Conservation (phyloP, 2,888 invertebrate species). For the Encarsia formosa region DNA sequence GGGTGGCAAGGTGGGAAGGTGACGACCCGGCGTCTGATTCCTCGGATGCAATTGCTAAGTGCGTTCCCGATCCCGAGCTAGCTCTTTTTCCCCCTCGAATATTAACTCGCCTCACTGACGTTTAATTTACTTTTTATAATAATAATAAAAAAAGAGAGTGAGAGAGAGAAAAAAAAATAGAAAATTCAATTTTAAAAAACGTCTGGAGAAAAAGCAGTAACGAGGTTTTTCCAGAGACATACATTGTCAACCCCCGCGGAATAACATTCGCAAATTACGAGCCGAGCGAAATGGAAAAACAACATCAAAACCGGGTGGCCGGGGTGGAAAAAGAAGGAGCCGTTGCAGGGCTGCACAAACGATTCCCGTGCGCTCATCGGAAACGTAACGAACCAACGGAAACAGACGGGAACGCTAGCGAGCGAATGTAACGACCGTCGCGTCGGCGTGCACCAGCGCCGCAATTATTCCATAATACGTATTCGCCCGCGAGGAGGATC, state of each 20-base stretch:
- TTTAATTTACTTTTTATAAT: too few species aligned
- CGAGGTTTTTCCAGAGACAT: not conserved
- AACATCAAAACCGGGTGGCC: constrained; percentile 9
- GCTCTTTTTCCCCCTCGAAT: too few species aligned
- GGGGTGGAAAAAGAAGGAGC: constrained; percentile 27
- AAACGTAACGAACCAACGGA: constrained; percentile 27
- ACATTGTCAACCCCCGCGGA: not conserved
- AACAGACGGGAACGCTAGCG: constrained; percentile 23
- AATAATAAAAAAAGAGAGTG: not conserved
- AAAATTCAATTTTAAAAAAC: not conserved
- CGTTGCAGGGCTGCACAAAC: constrained; percentile 25
- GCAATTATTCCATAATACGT: constrained; percentile 46
- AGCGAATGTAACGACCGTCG: constrained; percentile 29
- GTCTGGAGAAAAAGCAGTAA: not conserved
- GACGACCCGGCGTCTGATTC: not conserved
- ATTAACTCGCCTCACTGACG: too few species aligned
- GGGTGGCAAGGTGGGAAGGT: constrained; percentile 18
- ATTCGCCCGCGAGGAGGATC: not conserved
- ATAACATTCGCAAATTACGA: not conserved
- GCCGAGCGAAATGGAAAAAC: too few species aligned
- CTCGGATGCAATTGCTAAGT: too few species aligned
- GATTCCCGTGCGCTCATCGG: constrained; percentile 8
- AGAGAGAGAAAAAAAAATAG: not conserved
- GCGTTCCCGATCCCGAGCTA: too few species aligned
- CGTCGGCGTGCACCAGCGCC: too few species aligned